phyloP scores from a whole-genome alignment of 35 echinoderm and acorn worm species.

The Ophioderma brevispina region DNA sequence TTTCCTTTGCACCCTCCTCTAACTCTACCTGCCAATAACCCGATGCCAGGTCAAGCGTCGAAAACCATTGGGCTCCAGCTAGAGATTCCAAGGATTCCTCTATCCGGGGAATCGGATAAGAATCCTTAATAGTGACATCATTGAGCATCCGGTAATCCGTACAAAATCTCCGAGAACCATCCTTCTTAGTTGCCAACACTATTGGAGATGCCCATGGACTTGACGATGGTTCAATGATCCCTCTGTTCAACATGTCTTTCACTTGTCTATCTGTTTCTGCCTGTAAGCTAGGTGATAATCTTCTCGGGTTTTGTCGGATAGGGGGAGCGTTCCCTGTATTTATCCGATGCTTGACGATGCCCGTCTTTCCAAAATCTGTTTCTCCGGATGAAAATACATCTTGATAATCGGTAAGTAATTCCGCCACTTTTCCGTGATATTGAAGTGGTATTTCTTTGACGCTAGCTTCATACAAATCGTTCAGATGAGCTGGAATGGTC shows the following conservation, averaged over 20 bases:
- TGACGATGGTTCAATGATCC: conserved; percentile 22
- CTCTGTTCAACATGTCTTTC: conserved; percentile 13
- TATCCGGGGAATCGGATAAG: conserved; percentile 25
- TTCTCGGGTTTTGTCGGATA: conserved; percentile 12
- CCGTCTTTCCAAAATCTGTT: conserved; percentile 41
- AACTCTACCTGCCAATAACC: too few species aligned
- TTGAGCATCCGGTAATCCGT: conserved; percentile 41
- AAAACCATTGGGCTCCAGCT: conserved; percentile 34
- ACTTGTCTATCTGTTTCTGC: conserved; percentile 1
- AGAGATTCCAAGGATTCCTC: conserved; percentile 14
- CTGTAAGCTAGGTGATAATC: conserved; percentile 12
- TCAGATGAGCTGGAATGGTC: conserved; percentile 24
- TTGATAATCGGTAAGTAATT: too few species aligned
- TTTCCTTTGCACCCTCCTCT: conserved; percentile 11
- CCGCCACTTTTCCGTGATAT: background rate
- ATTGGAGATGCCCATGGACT: conserved; percentile 45
- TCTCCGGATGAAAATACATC: too few species aligned
- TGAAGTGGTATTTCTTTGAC: background rate
- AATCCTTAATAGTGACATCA: conserved; percentile 18
- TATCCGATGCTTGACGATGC: conserved; percentile 38
- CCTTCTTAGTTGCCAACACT: conserved; percentile 46
- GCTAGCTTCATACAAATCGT: background rate
- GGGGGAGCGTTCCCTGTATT: conserved; percentile 27
- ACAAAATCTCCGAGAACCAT: conserved; percentile 38
- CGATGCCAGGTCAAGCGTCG: conserved; percentile 42